Conservation (phyloP, 2,888 invertebrate species). For the Allolobophora icterica region DNA sequence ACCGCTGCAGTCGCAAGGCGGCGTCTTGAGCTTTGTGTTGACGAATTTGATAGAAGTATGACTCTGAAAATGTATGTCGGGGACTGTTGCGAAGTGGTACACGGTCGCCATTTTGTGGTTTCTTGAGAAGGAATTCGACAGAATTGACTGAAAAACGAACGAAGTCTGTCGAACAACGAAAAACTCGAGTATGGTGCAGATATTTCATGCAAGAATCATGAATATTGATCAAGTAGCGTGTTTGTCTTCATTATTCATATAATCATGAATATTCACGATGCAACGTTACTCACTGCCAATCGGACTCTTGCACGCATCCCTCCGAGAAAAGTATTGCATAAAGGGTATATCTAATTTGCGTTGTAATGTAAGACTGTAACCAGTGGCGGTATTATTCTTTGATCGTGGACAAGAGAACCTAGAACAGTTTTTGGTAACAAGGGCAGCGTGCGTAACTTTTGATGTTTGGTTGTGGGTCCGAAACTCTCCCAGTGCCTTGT, state of each 20-base stretch:
- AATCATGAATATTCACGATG: neutral
- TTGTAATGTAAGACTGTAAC: neutral
- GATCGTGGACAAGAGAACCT: no score
- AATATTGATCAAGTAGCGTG: neutral
- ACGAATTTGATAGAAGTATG: neutral
- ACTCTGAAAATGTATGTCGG: neutral
- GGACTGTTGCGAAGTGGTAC: conserved; percentile 17
- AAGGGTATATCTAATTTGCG: neutral
- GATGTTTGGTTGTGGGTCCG: neutral
- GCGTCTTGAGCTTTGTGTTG: neutral
- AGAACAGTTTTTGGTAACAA: neutral
- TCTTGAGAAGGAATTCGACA: neutral
- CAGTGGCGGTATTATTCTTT: neutral
- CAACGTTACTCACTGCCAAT: conserved; percentile 5
- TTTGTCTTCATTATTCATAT: neutral
- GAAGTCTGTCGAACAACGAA: neutral
- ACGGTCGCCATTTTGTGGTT: neutral
- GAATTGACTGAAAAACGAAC: neutral
- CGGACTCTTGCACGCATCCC: neutral
- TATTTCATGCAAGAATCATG: neutral
- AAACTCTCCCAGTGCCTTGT: neutral
- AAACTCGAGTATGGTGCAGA: neutral
- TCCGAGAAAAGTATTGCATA: conserved; percentile 1
- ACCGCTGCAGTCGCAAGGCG: neutral
- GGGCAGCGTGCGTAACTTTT: neutral